Conservation (phyloP, 1,140 invertebrate genomes). For the Nomia melanderi region DNA sequence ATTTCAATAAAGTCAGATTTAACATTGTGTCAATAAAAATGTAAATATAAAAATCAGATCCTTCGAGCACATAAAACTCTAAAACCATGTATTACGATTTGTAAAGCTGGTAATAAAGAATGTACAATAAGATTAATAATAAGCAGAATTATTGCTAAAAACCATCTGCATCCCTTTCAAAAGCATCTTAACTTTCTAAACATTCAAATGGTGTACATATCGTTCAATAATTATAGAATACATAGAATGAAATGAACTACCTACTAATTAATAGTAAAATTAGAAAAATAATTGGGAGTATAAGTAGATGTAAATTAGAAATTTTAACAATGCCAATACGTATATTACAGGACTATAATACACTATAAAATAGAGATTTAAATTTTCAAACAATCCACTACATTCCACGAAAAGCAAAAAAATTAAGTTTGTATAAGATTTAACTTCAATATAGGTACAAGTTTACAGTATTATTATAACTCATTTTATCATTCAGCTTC, state of each 20-base stretch:
- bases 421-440: conserved; percentile 5
- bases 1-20: conserved; percentile 16
- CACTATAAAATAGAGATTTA: conserved; percentile 36
- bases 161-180: conserved; percentile 41
- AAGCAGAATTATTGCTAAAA: conserved; percentile 50
- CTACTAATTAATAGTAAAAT: conserved; percentile 27
- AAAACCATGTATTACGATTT: conserved; percentile 10
- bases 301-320: conserved; percentile 21
- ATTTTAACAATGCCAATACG: conserved; percentile 28
- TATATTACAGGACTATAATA: conserved; percentile 43
- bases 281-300: conserved; percentile 40
- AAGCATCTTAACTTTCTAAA: conserved; percentile 41
- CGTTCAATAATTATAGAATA: conserved; percentile 31
- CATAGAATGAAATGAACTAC: conserved; percentile 33
- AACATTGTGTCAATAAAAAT: conserved; percentile 22
- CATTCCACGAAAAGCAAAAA: conserved; percentile 20
- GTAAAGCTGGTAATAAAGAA: conserved; percentile 12
- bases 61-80: conserved; percentile 5
- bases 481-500: conserved; percentile 8
- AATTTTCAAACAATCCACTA: conserved; percentile 24
- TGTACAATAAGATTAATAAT: conserved; percentile 31
- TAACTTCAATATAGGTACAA: conserved; percentile 7
- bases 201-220: conserved; percentile 18
- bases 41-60: conserved; percentile 26
- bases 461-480: conserved; percentile 11